These are phyloP conservation scores for Latrodectus geometricus DNA, from an alignment of 1,140 invertebrate genomes.

Conservation along the genomic window DNA sequence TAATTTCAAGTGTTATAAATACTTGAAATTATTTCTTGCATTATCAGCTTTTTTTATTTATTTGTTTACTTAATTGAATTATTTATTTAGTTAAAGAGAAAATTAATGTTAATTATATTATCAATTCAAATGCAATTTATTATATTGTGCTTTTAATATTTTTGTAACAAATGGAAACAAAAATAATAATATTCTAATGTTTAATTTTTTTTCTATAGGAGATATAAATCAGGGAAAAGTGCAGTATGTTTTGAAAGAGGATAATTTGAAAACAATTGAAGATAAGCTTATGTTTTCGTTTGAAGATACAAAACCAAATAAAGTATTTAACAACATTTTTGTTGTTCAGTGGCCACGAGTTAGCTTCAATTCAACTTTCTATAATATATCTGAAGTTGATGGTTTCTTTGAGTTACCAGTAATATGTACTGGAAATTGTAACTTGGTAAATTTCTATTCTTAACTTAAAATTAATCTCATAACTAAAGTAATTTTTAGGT, in stretches of 20 bases:
- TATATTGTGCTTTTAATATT: too few species aligned
- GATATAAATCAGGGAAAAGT: conserved; percentile 33
- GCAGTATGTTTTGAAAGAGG: conserved; percentile 33
- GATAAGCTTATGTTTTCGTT: conserved; percentile 53
- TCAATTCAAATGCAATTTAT: too few species aligned
- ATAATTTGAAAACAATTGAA: conserved; percentile 5
- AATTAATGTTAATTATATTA: too few species aligned
- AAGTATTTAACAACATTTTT: conserved; percentile 41
- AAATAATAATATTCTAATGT: background rate
- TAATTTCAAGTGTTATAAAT: too few species aligned
- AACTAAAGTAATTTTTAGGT: too few species aligned
- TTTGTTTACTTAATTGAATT: too few species aligned
- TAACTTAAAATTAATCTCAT: too few species aligned
- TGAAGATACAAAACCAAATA: conserved; percentile 56
- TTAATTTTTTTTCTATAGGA: conserved; percentile 9
- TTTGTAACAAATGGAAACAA: too few species aligned
- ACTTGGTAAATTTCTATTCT: conserved; percentile 10
- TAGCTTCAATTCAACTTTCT: background rate
- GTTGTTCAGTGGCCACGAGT: conserved; percentile 18
- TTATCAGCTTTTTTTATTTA: too few species aligned
- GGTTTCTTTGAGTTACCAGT: conserved; percentile 31
- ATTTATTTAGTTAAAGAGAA: too few species aligned
- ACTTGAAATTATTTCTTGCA: too few species aligned
- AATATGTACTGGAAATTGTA: conserved; percentile 3
- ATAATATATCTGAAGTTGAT: conserved; percentile 31